Evolutionary conservation across 2,797 vertebrate species (phyloP).

Genomic region (Semotilus atromaculatus): DNA sequence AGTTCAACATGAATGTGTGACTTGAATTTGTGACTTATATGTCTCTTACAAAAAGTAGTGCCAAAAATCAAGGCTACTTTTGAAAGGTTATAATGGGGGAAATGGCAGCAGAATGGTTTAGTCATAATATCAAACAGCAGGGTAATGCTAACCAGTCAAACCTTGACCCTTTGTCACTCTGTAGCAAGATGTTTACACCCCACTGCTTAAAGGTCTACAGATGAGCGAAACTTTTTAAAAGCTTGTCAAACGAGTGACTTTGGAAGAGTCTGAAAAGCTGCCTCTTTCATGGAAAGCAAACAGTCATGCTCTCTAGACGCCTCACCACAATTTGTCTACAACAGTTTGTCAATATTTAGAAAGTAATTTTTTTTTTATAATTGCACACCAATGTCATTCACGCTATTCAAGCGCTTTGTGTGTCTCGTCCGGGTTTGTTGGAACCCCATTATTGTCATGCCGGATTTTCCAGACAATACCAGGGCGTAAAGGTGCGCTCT

Average conservation of each 20-base stretch:
- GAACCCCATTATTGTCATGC: not conserved
- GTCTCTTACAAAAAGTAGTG: not conserved
- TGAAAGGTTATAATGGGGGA: not conserved
- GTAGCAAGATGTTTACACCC: not conserved
- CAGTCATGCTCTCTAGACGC: not conserved
- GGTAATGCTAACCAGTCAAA: not conserved
- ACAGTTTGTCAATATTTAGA: conserved; percentile 36
- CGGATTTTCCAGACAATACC: conserved; percentile 11
- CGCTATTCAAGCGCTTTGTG: not conserved
- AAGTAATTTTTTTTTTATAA: conserved; percentile 5
- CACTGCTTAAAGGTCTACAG: conserved; percentile 2
- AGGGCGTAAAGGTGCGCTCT: not conserved
- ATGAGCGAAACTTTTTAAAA: not conserved
- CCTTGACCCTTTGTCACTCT: not conserved
- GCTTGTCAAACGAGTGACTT: conserved; percentile 29
- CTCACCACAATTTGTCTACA: not conserved
- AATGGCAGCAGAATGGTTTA: not conserved
- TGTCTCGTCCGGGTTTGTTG: not conserved
- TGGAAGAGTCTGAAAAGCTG: conserved; percentile 25
- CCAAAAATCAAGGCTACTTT: not conserved
- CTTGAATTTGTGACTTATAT: not conserved
- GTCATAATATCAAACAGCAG: not conserved
- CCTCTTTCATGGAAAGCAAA: conserved; percentile 12
- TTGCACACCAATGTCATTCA: conserved; percentile 7
- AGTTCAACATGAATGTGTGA: not conserved